Conservation (phyloP, 2,888 invertebrate species). For the Apantesis nais region DNA sequence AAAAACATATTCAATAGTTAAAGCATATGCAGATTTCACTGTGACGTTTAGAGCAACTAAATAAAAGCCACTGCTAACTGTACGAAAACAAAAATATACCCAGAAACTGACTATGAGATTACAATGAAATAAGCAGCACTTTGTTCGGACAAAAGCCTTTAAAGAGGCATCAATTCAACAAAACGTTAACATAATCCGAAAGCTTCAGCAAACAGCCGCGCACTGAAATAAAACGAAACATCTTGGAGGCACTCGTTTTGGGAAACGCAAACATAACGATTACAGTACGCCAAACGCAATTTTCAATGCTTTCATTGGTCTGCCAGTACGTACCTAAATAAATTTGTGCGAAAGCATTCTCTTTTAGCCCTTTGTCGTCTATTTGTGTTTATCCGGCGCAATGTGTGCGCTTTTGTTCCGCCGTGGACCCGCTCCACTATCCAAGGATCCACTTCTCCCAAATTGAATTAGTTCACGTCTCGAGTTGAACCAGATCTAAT, state of each 20-base stretch:
- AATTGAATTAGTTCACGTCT: slow-evolving; percentile 71
- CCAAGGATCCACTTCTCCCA: slow-evolving; percentile 64
- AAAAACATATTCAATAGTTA: background rate
- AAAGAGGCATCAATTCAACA: slow-evolving; percentile 14
- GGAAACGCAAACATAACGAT: slow-evolving; percentile 47
- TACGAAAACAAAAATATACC: background rate
- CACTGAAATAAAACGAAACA: slow-evolving; percentile 41
- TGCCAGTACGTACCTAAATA: slow-evolving; percentile 56
- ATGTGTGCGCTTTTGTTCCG: slow-evolving; percentile 67
- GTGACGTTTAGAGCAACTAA: background rate
- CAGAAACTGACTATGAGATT: slow-evolving; percentile 6
- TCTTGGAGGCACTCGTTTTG: slow-evolving; percentile 39
- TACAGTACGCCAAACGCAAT: slow-evolving; percentile 52
- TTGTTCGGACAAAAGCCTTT: slow-evolving; percentile 17
- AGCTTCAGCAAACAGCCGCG: slow-evolving; percentile 26
- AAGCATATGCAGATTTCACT: background rate
- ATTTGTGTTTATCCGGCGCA: slow-evolving; percentile 55
- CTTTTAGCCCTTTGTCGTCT: slow-evolving; percentile 60
- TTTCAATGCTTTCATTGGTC: slow-evolving; percentile 52
- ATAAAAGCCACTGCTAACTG: background rate
- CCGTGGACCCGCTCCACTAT: slow-evolving; percentile 51
- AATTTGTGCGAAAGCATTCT: slow-evolving; percentile 57
- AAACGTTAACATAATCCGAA: slow-evolving; percentile 30
- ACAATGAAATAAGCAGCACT: slow-evolving; percentile 16
- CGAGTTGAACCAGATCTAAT: slow-evolving; percentile 65